A percentile compares a stretch with the other conserved stretches of the same genome.
These are phyloP conservation scores for Aviceda subcristata DNA, from an alignment of 2,113 vertebrate genomes.

Conservation along the genomic window DNA sequence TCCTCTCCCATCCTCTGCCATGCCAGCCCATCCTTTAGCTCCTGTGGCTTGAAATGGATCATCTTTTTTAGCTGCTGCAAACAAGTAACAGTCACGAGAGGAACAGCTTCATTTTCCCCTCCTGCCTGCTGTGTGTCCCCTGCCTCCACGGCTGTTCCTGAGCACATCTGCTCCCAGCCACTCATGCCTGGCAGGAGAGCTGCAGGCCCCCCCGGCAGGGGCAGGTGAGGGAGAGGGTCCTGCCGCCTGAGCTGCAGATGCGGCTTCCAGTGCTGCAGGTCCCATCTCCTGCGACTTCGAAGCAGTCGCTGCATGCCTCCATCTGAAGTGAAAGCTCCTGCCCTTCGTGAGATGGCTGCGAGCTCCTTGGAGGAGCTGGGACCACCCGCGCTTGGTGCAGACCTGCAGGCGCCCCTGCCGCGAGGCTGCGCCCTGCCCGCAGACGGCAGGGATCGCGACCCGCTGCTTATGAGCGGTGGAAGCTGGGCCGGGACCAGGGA, in stretches of 20 bases:
- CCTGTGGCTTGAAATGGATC: neutral
- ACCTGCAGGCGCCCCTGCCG: neutral
- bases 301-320: fast-evolving
- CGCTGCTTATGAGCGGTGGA: fast-evolving
- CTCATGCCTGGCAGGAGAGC: neutral
- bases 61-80: neutral
- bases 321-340: neutral
- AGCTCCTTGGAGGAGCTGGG: neutral
- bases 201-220: neutral
- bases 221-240: neutral
- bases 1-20: neutral
- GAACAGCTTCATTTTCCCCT: neutral
- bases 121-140: neutral
- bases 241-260: fast-evolving
- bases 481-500: neutral
- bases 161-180: neutral
- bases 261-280: neutral
- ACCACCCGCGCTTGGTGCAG: fast-evolving
- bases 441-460: neutral
- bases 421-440: neutral
- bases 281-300: neutral
- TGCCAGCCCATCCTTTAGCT: neutral
- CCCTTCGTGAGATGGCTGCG: neutral
- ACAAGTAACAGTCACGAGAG: too few species aligned
- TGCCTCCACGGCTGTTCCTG: neutral